Percentiles rank a stretch among this genome's conserved stretches.
Conservation (phyloP, 2,797 vertebrate species). For the Manis pentadactyla region DNA sequence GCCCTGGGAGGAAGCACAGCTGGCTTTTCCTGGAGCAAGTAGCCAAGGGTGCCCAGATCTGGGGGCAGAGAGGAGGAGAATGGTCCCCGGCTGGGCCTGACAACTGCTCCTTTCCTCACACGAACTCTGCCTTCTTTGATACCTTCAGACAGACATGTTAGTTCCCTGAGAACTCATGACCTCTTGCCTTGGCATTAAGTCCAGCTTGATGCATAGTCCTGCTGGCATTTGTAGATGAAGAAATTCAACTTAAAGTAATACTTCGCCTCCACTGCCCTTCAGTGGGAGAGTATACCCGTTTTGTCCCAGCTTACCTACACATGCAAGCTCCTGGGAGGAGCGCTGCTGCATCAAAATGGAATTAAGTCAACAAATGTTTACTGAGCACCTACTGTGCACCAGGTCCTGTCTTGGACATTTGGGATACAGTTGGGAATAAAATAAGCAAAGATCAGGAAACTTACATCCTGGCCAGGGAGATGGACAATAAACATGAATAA, state of each 20-base stretch:
- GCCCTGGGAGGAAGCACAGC: fast-evolving
- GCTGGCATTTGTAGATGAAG: neutral
- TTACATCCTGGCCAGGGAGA: neutral
- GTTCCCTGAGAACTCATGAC: neutral
- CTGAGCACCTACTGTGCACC: neutral
- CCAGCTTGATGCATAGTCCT: neutral
- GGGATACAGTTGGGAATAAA: neutral
- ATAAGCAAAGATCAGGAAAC: neutral
- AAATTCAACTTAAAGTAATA: slow-evolving; percentile 8
- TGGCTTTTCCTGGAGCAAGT: neutral
- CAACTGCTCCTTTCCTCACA: neutral
- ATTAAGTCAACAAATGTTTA: neutral
- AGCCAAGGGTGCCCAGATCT: neutral
- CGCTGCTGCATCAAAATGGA: neutral
- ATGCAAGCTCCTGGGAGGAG: neutral
- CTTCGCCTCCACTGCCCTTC: neutral
- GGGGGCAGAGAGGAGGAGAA: neutral
- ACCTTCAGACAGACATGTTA: neutral
- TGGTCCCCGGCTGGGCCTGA: fast-evolving
- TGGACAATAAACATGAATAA: neutral
- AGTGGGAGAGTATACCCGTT: neutral
- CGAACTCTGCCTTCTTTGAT: neutral
- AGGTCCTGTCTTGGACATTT: neutral
- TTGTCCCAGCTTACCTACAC: neutral
- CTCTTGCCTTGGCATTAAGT: slow-evolving; percentile 17